A percentile compares a stretch with the other conserved stretches of the same genome.
Evolutionary conservation across 2,113 vertebrate species (phyloP).

Genomic region (Saimiri boliviensis): DNA sequence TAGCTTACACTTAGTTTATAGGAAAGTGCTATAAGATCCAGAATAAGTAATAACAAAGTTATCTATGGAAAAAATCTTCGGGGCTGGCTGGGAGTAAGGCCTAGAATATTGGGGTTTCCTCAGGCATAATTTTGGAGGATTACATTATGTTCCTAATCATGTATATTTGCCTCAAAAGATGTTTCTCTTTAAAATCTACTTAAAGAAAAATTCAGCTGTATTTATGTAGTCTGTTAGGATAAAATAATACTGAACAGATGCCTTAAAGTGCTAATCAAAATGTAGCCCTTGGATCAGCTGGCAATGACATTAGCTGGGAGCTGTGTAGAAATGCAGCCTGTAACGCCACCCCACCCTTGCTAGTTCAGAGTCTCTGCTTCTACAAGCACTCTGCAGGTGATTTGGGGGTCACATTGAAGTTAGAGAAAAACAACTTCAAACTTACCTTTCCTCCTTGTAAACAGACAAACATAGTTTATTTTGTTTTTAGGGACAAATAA

Average conservation of each 20-base stretch:
- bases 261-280: background rate
- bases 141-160: background rate
- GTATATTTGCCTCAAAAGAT: background rate
- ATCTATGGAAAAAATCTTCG: background rate
- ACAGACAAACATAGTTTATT: background rate
- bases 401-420: background rate
- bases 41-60: background rate
- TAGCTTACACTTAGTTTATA: background rate
- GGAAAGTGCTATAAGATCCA: background rate
- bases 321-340: background rate
- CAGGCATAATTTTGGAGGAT: background rate
- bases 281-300: background rate
- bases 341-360: background rate
- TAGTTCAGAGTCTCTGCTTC: background rate
- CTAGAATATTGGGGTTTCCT: background rate
- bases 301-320: background rate
- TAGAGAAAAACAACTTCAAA: background rate
- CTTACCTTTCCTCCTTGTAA: constrained; percentile 9
- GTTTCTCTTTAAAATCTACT: constrained; percentile 10
- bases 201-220: constrained; percentile 8
- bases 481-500: constrained; percentile 32
- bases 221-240: background rate
- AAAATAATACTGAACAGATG: background rate
- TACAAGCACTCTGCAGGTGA: background rate
- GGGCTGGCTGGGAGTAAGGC: background rate